Evolutionary conservation across 1,140 invertebrate species (phyloP), one percentile per base, ranked within the genome.

Genomic region (Pygmarrhopalites habei): DNA sequence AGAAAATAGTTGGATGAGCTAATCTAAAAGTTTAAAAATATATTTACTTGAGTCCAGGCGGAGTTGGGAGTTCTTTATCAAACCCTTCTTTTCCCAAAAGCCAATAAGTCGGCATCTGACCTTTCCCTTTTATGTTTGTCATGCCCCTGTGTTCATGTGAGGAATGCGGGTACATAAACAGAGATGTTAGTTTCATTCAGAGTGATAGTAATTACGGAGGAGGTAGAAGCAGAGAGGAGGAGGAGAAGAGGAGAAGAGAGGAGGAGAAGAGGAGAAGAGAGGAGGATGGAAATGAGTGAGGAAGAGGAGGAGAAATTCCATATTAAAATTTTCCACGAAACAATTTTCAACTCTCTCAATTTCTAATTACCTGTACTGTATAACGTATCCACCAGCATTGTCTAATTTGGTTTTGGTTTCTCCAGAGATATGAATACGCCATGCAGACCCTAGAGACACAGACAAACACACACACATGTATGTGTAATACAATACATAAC

Each of bases 71-170:
- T 28, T 84, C 81, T 76, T 92, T 92, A 68, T 90, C 85, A 74
- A 93, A 94, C 25, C 88, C 90, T 49, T 88, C 85, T 77, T 90
- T 91, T 52, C 90, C 90, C 29, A 89, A 78, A 47, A 95, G 78
- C 91, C 91, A 95, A 76, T 90, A 95, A 1, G 92, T 95, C 62
- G 85, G 84, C 85, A 92, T 88, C 73, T 83, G 83, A 35, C 91
- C 92, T 79, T 93, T 94, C 49, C 90, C 91, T 78, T 93, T 93
- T 51, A 95, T 80, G 67, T 90, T 86, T 1, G 88, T 90, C 52
- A 84, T 79, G 1, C 90, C 90, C 47, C 90, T 81, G 30, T n/a
- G n/a, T 26, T 2, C 21, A 28, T 25, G 23, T 10, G 43, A 14
- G 41, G 17, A 58, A 21, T 19, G 30, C 41, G 30, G 21, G 19